Base-by-base conservation (phyloP, 2,888 invertebrate species). In the Lochmaea capreae region DNA sequence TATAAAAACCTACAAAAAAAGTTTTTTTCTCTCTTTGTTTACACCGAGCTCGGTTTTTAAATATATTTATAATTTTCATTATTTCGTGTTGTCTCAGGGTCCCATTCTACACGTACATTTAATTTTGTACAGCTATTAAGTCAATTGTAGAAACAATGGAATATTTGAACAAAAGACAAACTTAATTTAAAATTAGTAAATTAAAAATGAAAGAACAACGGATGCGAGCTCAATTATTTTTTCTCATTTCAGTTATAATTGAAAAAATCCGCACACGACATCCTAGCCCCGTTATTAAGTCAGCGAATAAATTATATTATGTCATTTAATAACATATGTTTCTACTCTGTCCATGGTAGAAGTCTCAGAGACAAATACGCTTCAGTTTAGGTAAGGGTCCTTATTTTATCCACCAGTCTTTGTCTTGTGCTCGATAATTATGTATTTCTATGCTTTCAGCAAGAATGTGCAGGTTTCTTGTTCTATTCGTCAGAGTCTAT, bases 111-210 rank as follows among this genome's bases (percentile, higher is more conserved):
- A 54, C 18, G 75, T 58, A 72, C 76, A 81, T 77, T 79, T 78
- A 78, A 77, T 77, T 78, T 76, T 73, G 74, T 78, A 54, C 22
- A 77, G 78, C 78, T 82, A 82, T 84, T 83, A 83, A 81, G 81
- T 81, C 81, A 83, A 83, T 81, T 81, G 80, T 80, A 79, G 78
- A 79, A 82, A 82, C 82, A 81, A 81, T 80, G 79, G 78, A 81
- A 78, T 81, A 81, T 82, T 81, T 82, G 80, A 80, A 80, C 76
- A 78, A 76, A 71, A 78, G 77, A 74, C 71, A 79, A 69, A 77
- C 79, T 78, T 77, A 79, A 81, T 80, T 81, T 81, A 80, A 80
- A 81, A 81, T 80, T 80, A 79, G 78, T 78, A 78, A 81, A 81
- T 80, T 80, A 78, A 81, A 81, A 81, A 78, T 72, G 78, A 78